Evolutionary conservation across 2,888 invertebrate genomes (phyloP).

Genomic region (Phyllotreta striolata): DNA sequence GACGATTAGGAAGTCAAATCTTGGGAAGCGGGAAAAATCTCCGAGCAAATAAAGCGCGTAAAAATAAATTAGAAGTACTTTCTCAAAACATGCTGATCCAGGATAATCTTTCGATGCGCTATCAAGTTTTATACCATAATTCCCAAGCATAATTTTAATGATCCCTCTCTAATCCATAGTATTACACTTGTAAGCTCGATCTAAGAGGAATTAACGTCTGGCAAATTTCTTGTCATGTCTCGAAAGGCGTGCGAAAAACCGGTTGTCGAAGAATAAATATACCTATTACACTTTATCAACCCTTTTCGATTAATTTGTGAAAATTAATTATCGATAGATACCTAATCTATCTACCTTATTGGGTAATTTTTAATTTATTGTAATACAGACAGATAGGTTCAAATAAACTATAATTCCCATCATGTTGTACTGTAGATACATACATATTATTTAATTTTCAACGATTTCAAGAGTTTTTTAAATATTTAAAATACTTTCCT

Average conservation of each 20-base stretch:
- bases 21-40: conserved; percentile 35
- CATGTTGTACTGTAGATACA: too few species aligned
- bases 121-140: conserved; percentile 64
- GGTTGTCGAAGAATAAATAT: too few species aligned
- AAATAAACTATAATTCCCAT: too few species aligned
- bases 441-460: too few species aligned
- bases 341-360: too few species aligned
- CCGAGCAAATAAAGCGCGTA: conserved; percentile 36
- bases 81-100: conserved; percentile 60
- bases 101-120: conserved; percentile 62
- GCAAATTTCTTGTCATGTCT: conserved; percentile 58
- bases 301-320: too few species aligned
- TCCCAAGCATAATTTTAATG: conserved; percentile 63
- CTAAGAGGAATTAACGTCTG: conserved; percentile 61
- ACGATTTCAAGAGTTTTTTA: too few species aligned
- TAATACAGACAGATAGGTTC: too few species aligned
- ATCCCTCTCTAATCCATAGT: conserved; percentile 61
- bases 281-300: too few species aligned
- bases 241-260: not conserved
- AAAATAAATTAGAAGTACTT: conserved; percentile 56
- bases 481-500: too few species aligned
- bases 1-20: conserved; percentile 27
- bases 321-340: too few species aligned
- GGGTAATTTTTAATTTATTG: too few species aligned
- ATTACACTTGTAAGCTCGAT: conserved; percentile 61